Conservation (phyloP, 2,113 vertebrate genomes). For the Okapia johnstoni region DNA sequence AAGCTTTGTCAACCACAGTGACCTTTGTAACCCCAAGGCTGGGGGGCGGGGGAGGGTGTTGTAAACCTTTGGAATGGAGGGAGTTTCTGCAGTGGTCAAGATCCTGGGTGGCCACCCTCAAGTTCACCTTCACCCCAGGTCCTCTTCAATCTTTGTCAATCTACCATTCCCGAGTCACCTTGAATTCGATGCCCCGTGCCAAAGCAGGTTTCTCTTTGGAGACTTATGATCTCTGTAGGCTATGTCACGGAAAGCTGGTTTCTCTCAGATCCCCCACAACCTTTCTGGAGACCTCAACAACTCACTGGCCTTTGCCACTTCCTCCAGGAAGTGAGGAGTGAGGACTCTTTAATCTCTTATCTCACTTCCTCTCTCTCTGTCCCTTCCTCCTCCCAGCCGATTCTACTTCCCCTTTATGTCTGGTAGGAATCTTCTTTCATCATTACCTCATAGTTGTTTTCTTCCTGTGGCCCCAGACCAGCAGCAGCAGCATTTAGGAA, state of each 20-base stretch:
- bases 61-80: not conserved
- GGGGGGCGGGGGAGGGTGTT: accelerated
- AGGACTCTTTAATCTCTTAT: not conserved
- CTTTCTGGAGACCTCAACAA: not conserved
- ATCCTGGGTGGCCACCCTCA: not conserved
- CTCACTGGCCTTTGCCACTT: not conserved
- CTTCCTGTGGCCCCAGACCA: not conserved
- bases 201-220: not conserved
- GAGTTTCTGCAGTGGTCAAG: not conserved
- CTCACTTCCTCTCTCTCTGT: not conserved
- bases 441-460: not conserved
- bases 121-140: not conserved
- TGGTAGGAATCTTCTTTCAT: not conserved
- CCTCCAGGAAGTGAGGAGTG: not conserved
- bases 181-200: not conserved
- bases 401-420: not conserved
- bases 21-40: not conserved
- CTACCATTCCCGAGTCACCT: not conserved
- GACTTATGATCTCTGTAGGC: not conserved
- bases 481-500: not conserved
- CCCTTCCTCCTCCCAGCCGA: not conserved
- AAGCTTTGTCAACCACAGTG: not conserved
- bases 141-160: not conserved
- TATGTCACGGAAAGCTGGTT: not conserved
- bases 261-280: not conserved